Evolutionary conservation across 2,888 invertebrate genomes (phyloP).

Genomic region (Zaprionus bogoriensis): DNA sequence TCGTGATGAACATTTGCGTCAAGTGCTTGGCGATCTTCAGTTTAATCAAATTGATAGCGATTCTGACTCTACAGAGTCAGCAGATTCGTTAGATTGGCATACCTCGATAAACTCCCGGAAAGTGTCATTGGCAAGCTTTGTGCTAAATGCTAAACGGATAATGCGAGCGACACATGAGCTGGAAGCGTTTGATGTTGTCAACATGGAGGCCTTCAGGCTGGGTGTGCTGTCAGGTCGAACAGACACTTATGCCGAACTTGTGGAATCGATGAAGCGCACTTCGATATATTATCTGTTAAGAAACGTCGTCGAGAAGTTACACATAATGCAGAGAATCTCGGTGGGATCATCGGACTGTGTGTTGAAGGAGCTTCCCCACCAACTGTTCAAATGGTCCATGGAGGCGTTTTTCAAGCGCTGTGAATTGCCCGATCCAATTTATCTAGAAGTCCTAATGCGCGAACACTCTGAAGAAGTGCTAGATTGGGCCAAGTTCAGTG

Average conservation of each 20-base stretch:
- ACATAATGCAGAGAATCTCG: conserved; percentile 10
- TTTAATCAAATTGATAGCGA: neutral
- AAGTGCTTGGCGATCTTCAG: conserved; percentile 23
- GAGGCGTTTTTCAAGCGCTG: conserved; percentile 30
- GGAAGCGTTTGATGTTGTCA: neutral
- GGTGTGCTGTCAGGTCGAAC: neutral
- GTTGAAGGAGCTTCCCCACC: conserved; percentile 20
- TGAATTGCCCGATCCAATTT: conserved; percentile 4
- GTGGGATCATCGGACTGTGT: neutral
- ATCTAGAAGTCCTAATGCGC: conserved; percentile 32
- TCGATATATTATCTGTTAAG: conserved; percentile 32
- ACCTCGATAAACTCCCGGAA: too few relatives aligned
- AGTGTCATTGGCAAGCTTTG: neutral
- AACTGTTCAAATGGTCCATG: conserved; percentile 38
- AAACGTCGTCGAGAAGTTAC: conserved; percentile 4
- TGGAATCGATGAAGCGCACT: conserved; percentile 24
- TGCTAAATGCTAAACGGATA: neutral
- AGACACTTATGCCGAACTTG: conserved; percentile 7
- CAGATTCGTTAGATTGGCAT: too few relatives aligned
- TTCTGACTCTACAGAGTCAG: too few relatives aligned
- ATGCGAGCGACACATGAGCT: neutral
- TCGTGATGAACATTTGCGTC: conserved; percentile 36
- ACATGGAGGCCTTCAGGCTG: neutral
- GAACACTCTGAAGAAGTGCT: neutral
- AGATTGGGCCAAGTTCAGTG: conserved; percentile 33